Conservation (phyloP, 2,113 vertebrate genomes). For the Neolamprologus tretocephalus region DNA sequence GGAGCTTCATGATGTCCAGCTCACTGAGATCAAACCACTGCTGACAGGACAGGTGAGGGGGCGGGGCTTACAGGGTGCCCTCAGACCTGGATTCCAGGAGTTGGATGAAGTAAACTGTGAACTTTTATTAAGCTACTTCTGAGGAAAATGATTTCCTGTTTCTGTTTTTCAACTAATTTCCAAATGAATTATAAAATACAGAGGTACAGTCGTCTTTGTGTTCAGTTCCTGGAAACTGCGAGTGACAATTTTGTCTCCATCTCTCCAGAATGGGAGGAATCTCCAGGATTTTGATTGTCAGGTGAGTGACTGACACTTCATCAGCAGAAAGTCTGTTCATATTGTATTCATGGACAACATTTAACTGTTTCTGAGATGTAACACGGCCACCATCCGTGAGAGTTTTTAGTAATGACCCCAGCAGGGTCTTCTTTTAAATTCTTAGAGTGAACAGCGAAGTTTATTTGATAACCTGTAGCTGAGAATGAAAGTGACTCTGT, state of each 20-base stretch:
- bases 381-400: background rate
- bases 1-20: constrained; percentile 90
- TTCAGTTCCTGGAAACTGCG: background rate
- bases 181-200: background rate
- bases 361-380: fast-evolving
- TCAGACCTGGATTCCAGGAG: background rate
- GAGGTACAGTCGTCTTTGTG: background rate
- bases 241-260: background rate
- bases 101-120: background rate
- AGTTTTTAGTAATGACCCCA: background rate
- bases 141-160: background rate
- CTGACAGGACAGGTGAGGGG: constrained; percentile 85
- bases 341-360: background rate
- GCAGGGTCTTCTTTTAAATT: background rate
- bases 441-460: background rate
- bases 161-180: background rate
- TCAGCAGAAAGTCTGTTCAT: background rate
- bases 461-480: background rate
- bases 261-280: constrained; percentile 82
- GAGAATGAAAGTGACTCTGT: background rate
- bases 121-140: background rate
- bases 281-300: constrained; percentile 95
- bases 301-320: constrained; percentile 65
- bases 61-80: background rate
- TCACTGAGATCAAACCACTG: constrained; percentile 94